Evolutionary conservation across 2,113 vertebrate genomes (phyloP), one percentile per base, ranked within the genome.

Genomic region (Labrus mixtus): DNA sequence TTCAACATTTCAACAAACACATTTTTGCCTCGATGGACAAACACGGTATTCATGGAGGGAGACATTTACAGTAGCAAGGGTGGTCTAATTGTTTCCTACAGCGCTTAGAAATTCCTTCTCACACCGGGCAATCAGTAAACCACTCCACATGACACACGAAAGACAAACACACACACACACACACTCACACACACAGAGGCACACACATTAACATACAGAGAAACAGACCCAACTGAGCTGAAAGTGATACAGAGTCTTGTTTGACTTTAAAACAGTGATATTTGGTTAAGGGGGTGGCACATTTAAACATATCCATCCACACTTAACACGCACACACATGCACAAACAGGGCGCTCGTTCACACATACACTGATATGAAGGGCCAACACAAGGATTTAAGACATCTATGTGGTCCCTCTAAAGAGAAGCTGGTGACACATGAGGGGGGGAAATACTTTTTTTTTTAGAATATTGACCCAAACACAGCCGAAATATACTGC

Each of bases 351-450:
- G n/a, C 66, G 54, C 50, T 69, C 56, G 54, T 36, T 56, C 79
- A 45, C 55, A 67, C 43, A 55, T 22, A 76, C 36, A 46, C 48
- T 63, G 63, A 76, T 53, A 84, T 82, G 79, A 79, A 90, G 59
- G 81, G 78, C 78, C 71, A 87, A 91, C 84, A 61, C 57, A 79
- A 82, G 84, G 80, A 86, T 82, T 90, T 87, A 82, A 91, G 92
- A 91, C 89, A 89, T 79, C 79, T 78, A 77, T 59, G 86, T 88
- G 91, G 92, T 92, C 87, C 87, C 86, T 90, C 83, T 82, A 64
- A 48, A 79, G 84, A 91, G 83, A 89, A 81, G 91, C 92, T 94
- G 91, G 92, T 94, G 91, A 92, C 87, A 89, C 78, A 70, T 54
- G 60, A 68, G 80, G 84, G 84, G 78, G 80, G 29, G 6, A 33